Conservation (phyloP, 2,888 invertebrate species). For the Parthenolecanium corni region DNA sequence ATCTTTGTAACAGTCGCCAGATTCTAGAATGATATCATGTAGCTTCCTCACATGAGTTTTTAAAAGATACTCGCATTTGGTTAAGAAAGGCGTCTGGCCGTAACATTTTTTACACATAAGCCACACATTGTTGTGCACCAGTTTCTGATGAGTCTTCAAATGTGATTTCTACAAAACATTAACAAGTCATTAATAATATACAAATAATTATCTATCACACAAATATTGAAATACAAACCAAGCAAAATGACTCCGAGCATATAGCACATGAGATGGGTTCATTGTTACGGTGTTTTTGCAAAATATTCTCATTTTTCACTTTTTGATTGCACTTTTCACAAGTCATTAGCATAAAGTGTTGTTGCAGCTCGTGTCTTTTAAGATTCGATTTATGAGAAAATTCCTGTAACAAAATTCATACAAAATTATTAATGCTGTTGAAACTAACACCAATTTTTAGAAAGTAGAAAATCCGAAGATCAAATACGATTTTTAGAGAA, state of each 20-base stretch:
- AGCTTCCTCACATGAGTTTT: not conserved
- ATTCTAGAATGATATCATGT: not conserved
- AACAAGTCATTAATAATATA: not conserved
- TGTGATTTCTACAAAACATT: not conserved
- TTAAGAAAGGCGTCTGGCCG: constrained; percentile 1
- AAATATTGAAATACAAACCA: not conserved
- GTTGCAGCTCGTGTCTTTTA: not conserved
- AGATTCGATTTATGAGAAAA: constrained; percentile 11
- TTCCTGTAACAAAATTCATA: not conserved
- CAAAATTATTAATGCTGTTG: not conserved
- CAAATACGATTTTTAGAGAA: not conserved
- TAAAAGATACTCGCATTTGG: not conserved
- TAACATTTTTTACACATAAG: constrained; percentile 4
- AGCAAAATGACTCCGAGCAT: not conserved
- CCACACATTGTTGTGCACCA: not conserved
- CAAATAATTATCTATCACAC: not conserved
- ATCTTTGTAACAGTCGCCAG: not conserved
- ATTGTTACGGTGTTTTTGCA: not conserved
- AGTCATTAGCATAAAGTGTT: not conserved
- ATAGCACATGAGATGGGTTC: not conserved
- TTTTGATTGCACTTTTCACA: not conserved
- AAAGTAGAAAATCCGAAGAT: too few relatives aligned
- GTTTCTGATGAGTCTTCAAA: constrained; percentile 1
- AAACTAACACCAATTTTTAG: not conserved
- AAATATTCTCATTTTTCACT: not conserved